Percentiles rank a stretch among this genome's conserved stretches.
Conservation (phyloP, 2,113 vertebrate species). For the Todiramphus chloris region DNA sequence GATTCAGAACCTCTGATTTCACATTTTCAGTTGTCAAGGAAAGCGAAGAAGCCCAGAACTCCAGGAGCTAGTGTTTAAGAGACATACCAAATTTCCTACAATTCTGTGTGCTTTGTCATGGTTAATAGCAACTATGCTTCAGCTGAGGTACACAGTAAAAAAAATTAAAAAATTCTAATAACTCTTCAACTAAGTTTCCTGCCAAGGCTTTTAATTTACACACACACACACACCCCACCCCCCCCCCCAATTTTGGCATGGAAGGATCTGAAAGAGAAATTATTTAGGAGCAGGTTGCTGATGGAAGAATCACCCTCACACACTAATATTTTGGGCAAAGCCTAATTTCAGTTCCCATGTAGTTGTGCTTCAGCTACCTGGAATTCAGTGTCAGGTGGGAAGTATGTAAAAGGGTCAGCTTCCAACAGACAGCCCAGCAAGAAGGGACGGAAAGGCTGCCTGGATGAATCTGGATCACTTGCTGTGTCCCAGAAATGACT, state of each 20-base stretch:
- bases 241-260: neutral
- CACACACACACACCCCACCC: too few relatives aligned
- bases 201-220: neutral
- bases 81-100: neutral
- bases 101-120: neutral
- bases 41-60: neutral
- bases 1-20: neutral
- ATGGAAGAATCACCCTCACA: neutral
- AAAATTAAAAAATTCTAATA: neutral
- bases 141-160: neutral
- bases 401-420: neutral
- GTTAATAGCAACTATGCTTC: neutral
- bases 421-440: neutral
- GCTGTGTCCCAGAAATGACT: neutral
- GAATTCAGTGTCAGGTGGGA: neutral
- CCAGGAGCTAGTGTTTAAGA: neutral
- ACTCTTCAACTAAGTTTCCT: neutral
- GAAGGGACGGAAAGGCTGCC: neutral
- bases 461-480: neutral
- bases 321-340: neutral
- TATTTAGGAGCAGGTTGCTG: neutral
- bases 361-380: neutral
- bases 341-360: neutral
- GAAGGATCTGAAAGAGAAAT: neutral
- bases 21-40: neutral